A percentile compares a stretch with the other conserved stretches of the same genome.
These are phyloP conservation scores for Rotaria socialis DNA, from an alignment of 2,888 invertebrate genomes.

Conservation along the genomic window DNA sequence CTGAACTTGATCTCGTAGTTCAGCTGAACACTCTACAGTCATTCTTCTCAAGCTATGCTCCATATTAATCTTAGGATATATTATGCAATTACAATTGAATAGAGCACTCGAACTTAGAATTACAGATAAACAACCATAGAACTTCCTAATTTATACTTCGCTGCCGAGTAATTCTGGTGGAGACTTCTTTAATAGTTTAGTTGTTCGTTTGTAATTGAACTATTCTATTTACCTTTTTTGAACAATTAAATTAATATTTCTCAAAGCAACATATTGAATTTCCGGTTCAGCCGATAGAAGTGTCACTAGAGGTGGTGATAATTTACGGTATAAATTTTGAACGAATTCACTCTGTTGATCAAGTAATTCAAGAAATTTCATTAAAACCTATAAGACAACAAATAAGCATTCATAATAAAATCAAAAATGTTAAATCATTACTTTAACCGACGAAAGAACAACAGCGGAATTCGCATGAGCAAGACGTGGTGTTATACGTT, in stretches of 20 bases:
- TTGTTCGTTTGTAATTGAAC: no score
- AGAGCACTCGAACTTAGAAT: no score
- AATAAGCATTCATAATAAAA: background rate
- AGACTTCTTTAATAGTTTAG: no score
- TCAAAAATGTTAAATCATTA: conserved; percentile 39
- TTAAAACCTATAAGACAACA: conserved; percentile 65
- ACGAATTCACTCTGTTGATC: conserved; percentile 88
- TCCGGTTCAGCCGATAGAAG: conserved; percentile 94
- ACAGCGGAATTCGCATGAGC: conserved; percentile 99
- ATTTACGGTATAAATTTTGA: conserved; percentile 83
- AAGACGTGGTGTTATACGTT: conserved; percentile 84
- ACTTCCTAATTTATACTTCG: no score
- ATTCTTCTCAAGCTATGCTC: no score
- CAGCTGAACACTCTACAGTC: no score
- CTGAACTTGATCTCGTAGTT: no score
- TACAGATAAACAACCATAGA: no score
- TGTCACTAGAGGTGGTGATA: conserved; percentile 97
- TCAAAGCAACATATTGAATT: conserved; percentile 93
- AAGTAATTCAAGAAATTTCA: conserved; percentile 97
- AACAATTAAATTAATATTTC: conserved; percentile 97
- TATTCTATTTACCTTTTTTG: conserved; percentile 70
- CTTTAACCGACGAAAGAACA: conserved; percentile 94
- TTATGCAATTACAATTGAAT: no score
- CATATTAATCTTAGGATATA: no score
- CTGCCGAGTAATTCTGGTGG: no score